These are phyloP conservation scores for Pyrrhia umbra DNA, from an alignment of 2,888 invertebrate genomes.

Conservation along the genomic window DNA sequence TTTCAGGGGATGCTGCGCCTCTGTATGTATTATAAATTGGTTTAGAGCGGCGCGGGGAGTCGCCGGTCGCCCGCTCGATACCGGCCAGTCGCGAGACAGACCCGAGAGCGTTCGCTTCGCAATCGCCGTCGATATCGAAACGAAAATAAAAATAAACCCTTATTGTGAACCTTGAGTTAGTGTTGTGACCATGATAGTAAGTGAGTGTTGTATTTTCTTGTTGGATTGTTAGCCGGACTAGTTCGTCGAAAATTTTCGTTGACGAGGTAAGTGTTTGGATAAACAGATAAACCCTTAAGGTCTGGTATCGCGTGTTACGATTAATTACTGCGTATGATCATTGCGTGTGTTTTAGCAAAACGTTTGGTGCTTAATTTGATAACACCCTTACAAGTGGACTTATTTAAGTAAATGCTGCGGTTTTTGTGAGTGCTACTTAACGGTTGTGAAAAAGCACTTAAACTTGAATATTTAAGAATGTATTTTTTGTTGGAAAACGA, in stretches of 20 bases:
- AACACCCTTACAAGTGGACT: constrained; percentile 17
- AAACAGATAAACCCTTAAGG: constrained; percentile 47
- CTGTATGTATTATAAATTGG: constrained; percentile 90
- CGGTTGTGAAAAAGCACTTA: constrained; percentile 5
- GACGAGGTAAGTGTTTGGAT: constrained; percentile 51
- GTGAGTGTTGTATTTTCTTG: constrained; percentile 51
- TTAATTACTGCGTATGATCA: constrained; percentile 61
- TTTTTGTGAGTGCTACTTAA: constrained; percentile 3
- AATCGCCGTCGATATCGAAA: constrained; percentile 53
- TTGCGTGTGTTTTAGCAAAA: constrained; percentile 53
- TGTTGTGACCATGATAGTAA: constrained; percentile 56
- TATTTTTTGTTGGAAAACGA: neutral
- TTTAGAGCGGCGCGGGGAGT: constrained; percentile 88
- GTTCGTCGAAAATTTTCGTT: constrained; percentile 36
- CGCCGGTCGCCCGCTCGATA: constrained; percentile 85
- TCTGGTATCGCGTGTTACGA: constrained; percentile 29
- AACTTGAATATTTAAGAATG: constrained; percentile 10
- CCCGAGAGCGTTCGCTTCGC: constrained; percentile 71
- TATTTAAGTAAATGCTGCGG: constrained; percentile 17
- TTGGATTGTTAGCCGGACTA: constrained; percentile 60
- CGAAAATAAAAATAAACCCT: constrained; percentile 71
- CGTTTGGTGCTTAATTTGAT: constrained; percentile 21
- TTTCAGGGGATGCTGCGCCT: constrained; percentile 88
- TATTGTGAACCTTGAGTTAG: constrained; percentile 53
- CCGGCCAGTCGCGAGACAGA: constrained; percentile 82